A percentile compares a stretch with the other conserved stretches of the same genome.
phyloP scores from a whole-genome alignment of 2,113 vertebrate genomes.

The Crocuta crocuta region DNA sequence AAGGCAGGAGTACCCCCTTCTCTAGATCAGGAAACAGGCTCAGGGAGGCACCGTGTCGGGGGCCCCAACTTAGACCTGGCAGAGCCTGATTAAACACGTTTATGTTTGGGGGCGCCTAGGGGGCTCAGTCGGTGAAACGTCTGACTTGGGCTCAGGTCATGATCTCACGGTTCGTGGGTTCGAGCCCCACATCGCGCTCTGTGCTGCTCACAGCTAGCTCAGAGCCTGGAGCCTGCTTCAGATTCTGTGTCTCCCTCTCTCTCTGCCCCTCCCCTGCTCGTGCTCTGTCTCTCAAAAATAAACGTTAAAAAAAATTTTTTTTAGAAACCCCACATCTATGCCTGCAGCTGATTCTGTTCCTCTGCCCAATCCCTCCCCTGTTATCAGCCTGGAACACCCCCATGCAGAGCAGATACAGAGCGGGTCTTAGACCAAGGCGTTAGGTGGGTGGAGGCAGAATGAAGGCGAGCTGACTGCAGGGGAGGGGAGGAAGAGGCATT shows the following conservation, averaged over 20 bases:
- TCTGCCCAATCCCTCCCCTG: not conserved
- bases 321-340: not conserved
- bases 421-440: not conserved
- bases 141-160: too few species aligned
- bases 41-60: not conserved
- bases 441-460: not conserved
- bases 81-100: not conserved
- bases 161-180: too few species aligned
- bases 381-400: not conserved
- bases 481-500: not conserved
- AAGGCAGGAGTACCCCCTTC: rapidly evolving
- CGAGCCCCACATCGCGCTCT: too few species aligned
- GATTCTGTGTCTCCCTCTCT: too few species aligned
- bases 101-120: too few species aligned
- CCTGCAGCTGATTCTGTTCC: not conserved
- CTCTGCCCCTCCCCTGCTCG: too few species aligned
- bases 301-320: too few species aligned
- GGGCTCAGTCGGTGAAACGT: too few species aligned
- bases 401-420: not conserved
- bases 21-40: not conserved
- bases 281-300: too few species aligned
- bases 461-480: not conserved
- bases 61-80: not conserved
- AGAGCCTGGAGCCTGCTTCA: too few species aligned
- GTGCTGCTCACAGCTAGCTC: too few species aligned